Evolutionary conservation across 2,888 invertebrate genomes (phyloP).

Genomic region (Autographa pulchrina): DNA sequence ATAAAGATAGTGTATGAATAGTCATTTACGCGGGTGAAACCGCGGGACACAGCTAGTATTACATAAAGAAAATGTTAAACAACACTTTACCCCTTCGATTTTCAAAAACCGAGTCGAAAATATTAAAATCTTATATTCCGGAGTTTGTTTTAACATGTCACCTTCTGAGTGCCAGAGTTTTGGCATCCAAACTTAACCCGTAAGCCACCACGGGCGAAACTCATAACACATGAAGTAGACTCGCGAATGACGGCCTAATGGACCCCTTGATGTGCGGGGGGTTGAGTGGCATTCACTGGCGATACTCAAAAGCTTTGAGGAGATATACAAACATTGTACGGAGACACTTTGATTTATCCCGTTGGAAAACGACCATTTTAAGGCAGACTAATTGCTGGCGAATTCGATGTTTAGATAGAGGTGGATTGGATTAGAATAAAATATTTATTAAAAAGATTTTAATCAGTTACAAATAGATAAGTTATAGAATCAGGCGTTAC

Average conservation of each 20-base stretch:
- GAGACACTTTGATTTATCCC: slow-evolving; percentile 26
- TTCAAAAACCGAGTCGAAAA: too few species aligned
- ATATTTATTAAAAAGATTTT: too few species aligned
- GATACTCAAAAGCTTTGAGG: slow-evolving; percentile 35
- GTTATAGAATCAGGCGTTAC: too few species aligned
- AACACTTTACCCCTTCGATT: too few species aligned
- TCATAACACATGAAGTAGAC: slow-evolving; percentile 34
- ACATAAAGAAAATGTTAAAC: too few species aligned
- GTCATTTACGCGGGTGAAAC: too few species aligned
- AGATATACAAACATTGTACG: slow-evolving; percentile 40
- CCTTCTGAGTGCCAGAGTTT: neutral
- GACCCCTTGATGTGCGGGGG: slow-evolving; percentile 29
- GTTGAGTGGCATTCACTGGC: slow-evolving; percentile 44
- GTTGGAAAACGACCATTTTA: slow-evolving; percentile 12
- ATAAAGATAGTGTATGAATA: too few species aligned
- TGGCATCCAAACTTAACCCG: neutral
- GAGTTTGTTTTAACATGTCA: neutral
- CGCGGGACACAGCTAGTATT: too few species aligned
- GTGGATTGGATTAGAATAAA: too few species aligned
- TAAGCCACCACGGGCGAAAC: slow-evolving; percentile 31
- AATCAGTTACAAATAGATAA: too few species aligned
- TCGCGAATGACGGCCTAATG: slow-evolving; percentile 40
- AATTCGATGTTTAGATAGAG: neutral
- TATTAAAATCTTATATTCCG: neutral
- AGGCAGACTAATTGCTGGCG: neutral